A percentile compares a stretch with the other conserved stretches of the same genome.
phyloP scores from a whole-genome alignment of 2,797 vertebrate species.

The Phrynocephalus vlangalii region DNA sequence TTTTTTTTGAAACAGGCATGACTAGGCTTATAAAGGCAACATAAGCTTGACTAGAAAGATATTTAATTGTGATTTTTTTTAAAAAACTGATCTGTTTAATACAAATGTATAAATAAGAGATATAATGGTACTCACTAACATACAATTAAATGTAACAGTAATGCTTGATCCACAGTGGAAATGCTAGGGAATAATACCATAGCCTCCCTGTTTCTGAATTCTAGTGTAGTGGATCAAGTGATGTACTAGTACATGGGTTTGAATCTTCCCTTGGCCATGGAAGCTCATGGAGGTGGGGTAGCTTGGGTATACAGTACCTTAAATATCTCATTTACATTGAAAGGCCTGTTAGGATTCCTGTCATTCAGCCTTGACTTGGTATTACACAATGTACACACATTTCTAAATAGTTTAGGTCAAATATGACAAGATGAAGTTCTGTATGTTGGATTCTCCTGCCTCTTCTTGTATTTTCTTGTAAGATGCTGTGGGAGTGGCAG shows the following conservation, averaged over 20 bases:
- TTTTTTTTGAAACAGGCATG: constrained; percentile 6
- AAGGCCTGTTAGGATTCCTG: too few species aligned
- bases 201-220: not conserved
- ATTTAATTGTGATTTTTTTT: constrained; percentile 1
- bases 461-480: not conserved
- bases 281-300: too few species aligned
- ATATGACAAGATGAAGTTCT: not conserved
- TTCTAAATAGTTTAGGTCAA: not conserved
- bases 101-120: not conserved
- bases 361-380: too few species aligned
- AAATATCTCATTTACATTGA: too few species aligned
- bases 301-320: too few species aligned
- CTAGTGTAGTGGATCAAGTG: too few species aligned
- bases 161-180: not conserved
- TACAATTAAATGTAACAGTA: not conserved
- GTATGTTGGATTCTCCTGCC: not conserved
- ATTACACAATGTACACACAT: too few species aligned
- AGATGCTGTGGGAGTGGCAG: not conserved
- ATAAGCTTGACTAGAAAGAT: not conserved
- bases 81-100: not conserved
- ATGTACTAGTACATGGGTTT: too few species aligned
- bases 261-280: too few species aligned
- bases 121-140: not conserved
- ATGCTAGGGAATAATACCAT: not conserved
- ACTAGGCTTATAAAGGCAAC: not conserved